These are phyloP conservation scores for Dryobota labecula DNA, from an alignment of 2,888 invertebrate genomes.

Conservation along the genomic window DNA sequence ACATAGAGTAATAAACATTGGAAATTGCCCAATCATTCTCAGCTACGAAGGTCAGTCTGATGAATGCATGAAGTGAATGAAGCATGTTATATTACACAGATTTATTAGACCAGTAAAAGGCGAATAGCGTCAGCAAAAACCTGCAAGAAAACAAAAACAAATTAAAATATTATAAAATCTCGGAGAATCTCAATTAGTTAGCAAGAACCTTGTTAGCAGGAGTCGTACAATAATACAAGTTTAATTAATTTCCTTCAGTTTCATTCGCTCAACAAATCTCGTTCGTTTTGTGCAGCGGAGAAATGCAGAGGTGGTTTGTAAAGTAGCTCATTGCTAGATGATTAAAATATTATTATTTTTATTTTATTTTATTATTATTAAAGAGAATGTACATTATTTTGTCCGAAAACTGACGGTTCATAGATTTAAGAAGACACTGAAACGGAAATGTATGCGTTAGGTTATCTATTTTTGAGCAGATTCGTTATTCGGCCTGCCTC, in stretches of 20 bases:
- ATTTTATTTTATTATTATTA: too few species aligned
- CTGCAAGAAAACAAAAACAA: slow-evolving; percentile 24
- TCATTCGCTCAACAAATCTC: slow-evolving; percentile 37
- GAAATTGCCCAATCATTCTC: background rate
- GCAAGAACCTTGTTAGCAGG: slow-evolving; percentile 39
- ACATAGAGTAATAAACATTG: background rate
- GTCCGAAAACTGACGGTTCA: background rate
- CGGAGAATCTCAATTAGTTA: slow-evolving; percentile 45
- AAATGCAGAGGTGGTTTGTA: slow-evolving; percentile 24
- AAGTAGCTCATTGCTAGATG: background rate
- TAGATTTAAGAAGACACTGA: background rate
- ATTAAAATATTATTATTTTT: too few species aligned
- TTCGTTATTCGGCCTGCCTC: too few species aligned
- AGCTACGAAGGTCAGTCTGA: background rate
- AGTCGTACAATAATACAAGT: slow-evolving; percentile 52
- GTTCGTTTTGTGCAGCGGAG: slow-evolving; percentile 24
- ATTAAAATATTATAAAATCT: slow-evolving; percentile 43
- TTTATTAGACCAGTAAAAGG: background rate
- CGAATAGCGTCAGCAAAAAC: background rate
- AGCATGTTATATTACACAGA: background rate
- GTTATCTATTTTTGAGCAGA: too few species aligned
- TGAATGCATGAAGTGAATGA: background rate
- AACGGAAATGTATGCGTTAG: too few species aligned
- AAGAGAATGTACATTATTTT: background rate
- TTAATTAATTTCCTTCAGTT: slow-evolving; percentile 53